These are phyloP conservation scores for Hemiscyllium ocellatum DNA, from an alignment of 2,113 vertebrate species.

Conservation along the genomic window DNA sequence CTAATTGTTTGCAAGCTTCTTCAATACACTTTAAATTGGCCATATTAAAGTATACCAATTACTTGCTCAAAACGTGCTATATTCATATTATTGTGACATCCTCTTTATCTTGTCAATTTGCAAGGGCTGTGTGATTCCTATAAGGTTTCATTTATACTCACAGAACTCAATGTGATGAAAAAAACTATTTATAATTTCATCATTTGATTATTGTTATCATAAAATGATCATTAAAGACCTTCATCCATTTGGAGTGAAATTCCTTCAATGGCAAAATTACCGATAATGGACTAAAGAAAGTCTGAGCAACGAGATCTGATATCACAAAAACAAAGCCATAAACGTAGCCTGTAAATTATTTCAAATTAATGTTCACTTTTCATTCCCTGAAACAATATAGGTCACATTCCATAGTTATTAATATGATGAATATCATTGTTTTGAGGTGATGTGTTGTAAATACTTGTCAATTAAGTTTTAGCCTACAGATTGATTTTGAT, in stretches of 20 bases:
- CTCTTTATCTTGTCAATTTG: neutral
- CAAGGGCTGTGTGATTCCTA: neutral
- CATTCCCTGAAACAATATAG: neutral
- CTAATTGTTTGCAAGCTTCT: neutral
- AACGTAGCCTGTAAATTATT: neutral
- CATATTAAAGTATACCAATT: neutral
- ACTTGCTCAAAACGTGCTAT: neutral
- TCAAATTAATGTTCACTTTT: neutral
- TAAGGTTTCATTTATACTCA: neutral
- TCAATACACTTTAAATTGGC: neutral
- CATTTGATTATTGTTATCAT: neutral
- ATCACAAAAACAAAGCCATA: neutral
- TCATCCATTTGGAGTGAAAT: neutral
- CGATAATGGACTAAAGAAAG: neutral
- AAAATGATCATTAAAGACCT: neutral
- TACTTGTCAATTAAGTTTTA: slow-evolving; percentile 5
- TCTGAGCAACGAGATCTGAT: neutral
- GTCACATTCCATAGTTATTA: neutral
- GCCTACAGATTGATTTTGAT: neutral
- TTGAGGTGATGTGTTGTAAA: neutral
- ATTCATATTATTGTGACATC: neutral
- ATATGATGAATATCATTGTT: neutral
- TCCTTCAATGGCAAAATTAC: neutral
- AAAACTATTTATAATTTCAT: neutral
- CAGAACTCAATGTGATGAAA: neutral